Conservation (phyloP, 2,113 vertebrate genomes). For the Pogonocichla stellata region DNA sequence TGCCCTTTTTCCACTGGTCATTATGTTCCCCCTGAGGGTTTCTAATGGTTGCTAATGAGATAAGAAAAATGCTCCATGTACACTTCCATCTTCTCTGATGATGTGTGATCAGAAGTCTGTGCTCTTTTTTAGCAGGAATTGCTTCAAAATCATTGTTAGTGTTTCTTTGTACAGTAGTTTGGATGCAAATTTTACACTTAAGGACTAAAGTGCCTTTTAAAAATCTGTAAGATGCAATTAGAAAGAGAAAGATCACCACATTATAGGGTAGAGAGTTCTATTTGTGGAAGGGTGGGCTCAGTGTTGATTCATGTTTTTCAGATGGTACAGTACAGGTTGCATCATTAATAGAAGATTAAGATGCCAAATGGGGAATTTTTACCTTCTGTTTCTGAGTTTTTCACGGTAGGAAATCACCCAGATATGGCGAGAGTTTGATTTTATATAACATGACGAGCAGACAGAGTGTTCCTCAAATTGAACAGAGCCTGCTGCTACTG, state of each 20-base stretch:
- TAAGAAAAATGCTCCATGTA: conserved; percentile 34
- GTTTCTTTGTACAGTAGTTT: conserved; percentile 58
- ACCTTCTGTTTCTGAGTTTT: conserved; percentile 63
- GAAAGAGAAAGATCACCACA: conserved; percentile 32
- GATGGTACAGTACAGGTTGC: conserved; percentile 47
- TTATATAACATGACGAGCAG: conserved; percentile 63
- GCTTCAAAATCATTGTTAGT: conserved; percentile 54
- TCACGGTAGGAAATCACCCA: conserved; percentile 66
- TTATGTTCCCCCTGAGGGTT: conserved; percentile 60
- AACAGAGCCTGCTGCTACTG: conserved; percentile 67
- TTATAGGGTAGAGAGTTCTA: conserved; percentile 8
- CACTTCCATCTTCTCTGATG: conserved; percentile 17
- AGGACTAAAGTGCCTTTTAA: conserved; percentile 63
- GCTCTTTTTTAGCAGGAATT: conserved; percentile 30
- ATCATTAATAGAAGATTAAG: conserved; percentile 61
- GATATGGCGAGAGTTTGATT: conserved; percentile 67
- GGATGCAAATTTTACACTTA: conserved; percentile 53
- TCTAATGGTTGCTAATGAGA: conserved; percentile 67
- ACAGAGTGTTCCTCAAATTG: conserved; percentile 68
- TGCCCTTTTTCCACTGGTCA: conserved; percentile 68
- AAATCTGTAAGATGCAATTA: conserved; percentile 62
- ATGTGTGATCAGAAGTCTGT: conserved; percentile 15
- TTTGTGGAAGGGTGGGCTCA: conserved; percentile 25
- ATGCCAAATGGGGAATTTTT: conserved; percentile 62
- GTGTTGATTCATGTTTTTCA: conserved; percentile 66